A percentile compares a stretch with the other conserved stretches of the same genome.
Conservation (phyloP, 92 coral and sea anemone species). For the Epizoanthus fatuus region DNA sequence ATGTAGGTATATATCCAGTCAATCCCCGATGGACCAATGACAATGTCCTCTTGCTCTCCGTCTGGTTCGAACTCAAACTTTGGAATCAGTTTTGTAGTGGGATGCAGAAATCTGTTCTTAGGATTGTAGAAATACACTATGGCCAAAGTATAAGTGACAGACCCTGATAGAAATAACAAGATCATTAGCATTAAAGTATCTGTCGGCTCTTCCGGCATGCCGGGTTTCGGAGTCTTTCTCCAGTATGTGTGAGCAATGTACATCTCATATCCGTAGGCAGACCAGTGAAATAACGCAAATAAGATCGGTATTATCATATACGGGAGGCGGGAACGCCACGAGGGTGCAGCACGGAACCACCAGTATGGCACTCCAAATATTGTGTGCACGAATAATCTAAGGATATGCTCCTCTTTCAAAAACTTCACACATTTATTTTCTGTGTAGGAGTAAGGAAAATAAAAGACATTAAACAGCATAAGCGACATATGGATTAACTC, state of each 20-base stretch:
- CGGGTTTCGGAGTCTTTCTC: conserved; percentile 18
- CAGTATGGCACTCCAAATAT: conserved; percentile 53
- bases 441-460: no score
- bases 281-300: conserved; percentile 47
- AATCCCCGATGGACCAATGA: conserved; percentile 19
- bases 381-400: conserved; percentile 39
- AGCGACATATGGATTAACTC: no score
- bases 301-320: conserved; percentile 9
- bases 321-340: conserved; percentile 1
- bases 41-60: conserved; percentile 53
- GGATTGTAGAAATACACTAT: conserved; percentile 60
- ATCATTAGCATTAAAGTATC: conserved; percentile 60
- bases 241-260: conserved; percentile 37
- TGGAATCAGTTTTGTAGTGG: conserved; percentile 59
- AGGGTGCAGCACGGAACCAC: conserved; percentile 36
- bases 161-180: conserved; percentile 53
- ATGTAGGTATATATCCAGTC: conserved; percentile 69
- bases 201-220: conserved; percentile 26
- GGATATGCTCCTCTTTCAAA: conserved; percentile 15
- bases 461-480: no score
- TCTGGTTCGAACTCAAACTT: conserved; percentile 55
- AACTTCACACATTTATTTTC: background rate
- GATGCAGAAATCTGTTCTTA: conserved; percentile 39
- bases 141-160: conserved; percentile 56
- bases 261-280: conserved; percentile 60